Conservation (phyloP, 2,797 vertebrate genomes). For the Lerista edwardsae region DNA sequence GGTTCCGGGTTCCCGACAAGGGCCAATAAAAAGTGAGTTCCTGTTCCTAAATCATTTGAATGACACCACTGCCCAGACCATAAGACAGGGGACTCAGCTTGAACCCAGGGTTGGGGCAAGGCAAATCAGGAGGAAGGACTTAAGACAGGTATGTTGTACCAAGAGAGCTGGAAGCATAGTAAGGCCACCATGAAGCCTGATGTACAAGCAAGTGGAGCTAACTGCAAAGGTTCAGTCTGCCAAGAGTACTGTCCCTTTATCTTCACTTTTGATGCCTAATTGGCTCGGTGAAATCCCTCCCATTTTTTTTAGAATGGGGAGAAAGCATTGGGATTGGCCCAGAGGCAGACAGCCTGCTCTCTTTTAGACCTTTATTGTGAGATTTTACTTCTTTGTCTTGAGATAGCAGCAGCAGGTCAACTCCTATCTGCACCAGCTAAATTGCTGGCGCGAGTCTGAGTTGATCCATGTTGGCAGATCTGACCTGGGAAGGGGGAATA, state of each 20-base stretch:
- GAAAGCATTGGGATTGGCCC: not conserved
- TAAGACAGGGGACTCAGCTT: not conserved
- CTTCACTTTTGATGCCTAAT: not conserved
- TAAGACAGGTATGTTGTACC: not conserved
- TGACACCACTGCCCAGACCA: not conserved
- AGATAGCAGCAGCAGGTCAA: too few species aligned
- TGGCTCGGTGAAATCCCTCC: too few species aligned
- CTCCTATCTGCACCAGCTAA: too few species aligned
- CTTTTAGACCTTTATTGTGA: not conserved
- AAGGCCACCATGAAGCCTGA: not conserved
- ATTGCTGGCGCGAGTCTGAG: too few species aligned
- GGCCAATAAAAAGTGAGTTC: too few species aligned
- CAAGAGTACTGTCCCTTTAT: too few species aligned
- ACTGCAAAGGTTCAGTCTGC: not conserved
- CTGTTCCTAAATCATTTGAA: too few species aligned
- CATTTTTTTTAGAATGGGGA: not conserved
- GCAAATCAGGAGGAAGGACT: not conserved
- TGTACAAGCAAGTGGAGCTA: not conserved
- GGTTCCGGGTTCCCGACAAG: too few species aligned
- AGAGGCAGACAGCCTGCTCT: not conserved
- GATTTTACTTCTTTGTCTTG: not conserved
- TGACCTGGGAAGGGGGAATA: too few species aligned
- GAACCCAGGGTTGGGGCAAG: too few species aligned
- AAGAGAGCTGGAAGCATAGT: not conserved
- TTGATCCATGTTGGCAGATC: too few species aligned